Evolutionary conservation across 1,140 invertebrate species (phyloP).

Genomic region (Agrilus planipennis): DNA sequence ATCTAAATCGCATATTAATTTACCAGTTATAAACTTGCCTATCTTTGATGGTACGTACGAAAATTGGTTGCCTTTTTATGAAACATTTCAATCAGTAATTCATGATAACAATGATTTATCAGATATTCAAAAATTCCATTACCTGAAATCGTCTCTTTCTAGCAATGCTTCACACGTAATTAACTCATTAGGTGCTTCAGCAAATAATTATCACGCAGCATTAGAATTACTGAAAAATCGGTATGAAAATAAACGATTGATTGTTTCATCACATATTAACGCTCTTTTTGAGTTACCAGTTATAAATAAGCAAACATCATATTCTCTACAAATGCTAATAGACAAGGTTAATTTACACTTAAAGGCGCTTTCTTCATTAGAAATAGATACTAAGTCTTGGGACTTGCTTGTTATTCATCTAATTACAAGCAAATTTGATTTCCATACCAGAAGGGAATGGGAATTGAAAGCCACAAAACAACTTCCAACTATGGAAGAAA

Average conservation of each 20-base stretch:
- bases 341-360: not conserved
- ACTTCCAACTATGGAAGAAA: not conserved
- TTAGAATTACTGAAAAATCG: not conserved
- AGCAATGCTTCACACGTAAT: not conserved
- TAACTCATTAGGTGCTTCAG: not conserved
- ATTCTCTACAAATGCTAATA: too few species aligned
- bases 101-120: not conserved
- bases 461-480: not conserved
- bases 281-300: not conserved
- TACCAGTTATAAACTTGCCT: not conserved
- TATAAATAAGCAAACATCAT: too few species aligned
- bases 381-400: not conserved
- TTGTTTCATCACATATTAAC: not conserved
- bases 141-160: not conserved
- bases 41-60: not conserved
- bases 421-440: slow-evolving; percentile 1
- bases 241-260: not conserved
- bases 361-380: not conserved
- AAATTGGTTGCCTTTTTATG: not conserved
- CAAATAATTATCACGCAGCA: not conserved
- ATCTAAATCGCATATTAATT: too few species aligned
- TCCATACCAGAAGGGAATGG: not conserved
- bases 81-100: not conserved
- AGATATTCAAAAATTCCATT: not conserved
- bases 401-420: not conserved